A percentile compares a stretch with the other conserved stretches of the same genome.
Evolutionary conservation across 2,113 vertebrate genomes (phyloP).

Genomic region (Turdus rufiventris): DNA sequence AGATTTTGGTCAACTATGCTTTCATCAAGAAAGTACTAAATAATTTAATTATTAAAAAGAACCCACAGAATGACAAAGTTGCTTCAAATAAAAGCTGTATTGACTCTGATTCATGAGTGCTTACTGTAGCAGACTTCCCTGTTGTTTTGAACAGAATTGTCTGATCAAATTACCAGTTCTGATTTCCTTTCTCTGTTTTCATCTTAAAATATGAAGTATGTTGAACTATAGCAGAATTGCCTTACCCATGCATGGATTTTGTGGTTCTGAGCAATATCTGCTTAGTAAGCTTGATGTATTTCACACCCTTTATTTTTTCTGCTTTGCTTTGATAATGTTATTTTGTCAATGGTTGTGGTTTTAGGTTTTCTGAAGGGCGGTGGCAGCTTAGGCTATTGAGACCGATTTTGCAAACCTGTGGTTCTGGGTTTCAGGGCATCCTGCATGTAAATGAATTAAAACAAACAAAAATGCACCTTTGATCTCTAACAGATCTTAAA

Average conservation of each 20-base stretch:
- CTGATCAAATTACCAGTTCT: not conserved
- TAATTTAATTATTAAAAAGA: not conserved
- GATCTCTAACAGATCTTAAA: not conserved
- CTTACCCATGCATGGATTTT: not conserved
- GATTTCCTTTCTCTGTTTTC: not conserved
- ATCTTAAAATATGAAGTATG: not conserved
- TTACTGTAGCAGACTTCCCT: not conserved
- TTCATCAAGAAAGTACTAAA: not conserved
- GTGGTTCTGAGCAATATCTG: not conserved
- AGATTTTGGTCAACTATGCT: not conserved
- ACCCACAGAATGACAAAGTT: not conserved
- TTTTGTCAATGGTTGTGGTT: not conserved
- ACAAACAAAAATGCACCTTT: not conserved
- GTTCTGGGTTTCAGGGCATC: not conserved
- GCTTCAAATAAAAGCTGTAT: not conserved
- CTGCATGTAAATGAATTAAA: not conserved
- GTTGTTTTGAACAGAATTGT: not conserved
- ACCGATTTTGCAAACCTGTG: not conserved
- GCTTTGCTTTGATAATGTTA: not conserved
- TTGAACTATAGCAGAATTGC: not conserved
- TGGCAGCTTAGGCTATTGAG: not conserved
- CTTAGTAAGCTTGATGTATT: not conserved
- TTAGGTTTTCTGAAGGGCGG: not conserved
- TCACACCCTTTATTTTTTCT: not conserved
- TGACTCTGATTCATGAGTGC: not conserved